Evolutionary conservation across 2,888 invertebrate species (phyloP), one percentile per base, ranked within the genome.

Genomic region (Perizoma affinitatum): DNA sequence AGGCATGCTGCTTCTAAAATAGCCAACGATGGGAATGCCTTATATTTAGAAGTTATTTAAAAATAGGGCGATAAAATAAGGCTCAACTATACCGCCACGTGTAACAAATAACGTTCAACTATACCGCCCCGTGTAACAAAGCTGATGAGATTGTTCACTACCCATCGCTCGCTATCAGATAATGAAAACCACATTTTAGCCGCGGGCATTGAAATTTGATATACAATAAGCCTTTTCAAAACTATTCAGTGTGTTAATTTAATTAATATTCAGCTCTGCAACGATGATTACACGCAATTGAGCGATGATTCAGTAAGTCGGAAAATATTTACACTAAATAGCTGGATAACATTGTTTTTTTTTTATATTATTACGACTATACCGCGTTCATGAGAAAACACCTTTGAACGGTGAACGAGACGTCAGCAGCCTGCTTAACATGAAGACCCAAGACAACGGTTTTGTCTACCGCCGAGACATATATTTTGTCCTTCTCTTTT

Each of bases 231-330:
- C 22, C 45, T 44, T 49, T 59, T 59, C 34, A 44, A 45, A 59
- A 58, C 43, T 49, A 54, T 3, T 43, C 49, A 22, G 35, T 44
- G 47, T 58, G 58, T 34, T 49, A 34, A 59, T 49, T 49, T 53
- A 59, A 59, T 59, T 54, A 49, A 54, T 41, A 48, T 46, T 57
- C 35, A 42, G 41, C 44, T 40, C 44, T 35, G 40, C 53, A 58
- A 34, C 35, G 5, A 49, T 52, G 42, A 53, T 34, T 44, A 53
- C 33, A 45, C 22, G 6, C 45, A 45, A 46, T 45, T 45, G n/a
- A 33, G n/a, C 9, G 5, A 36, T 38, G 38, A 45, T 36, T 46
- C 36, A 33, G 6, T 54, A 11, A 22, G 5, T 56, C 35, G 22
- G 49, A 56, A 38, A 35, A 48, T 43, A 48, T 34, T 41, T 47